Percentiles rank a stretch among this genome's conserved stretches.
Conservation (phyloP, 2,888 invertebrate genomes). For the Caenorhabditis virilis region DNA sequence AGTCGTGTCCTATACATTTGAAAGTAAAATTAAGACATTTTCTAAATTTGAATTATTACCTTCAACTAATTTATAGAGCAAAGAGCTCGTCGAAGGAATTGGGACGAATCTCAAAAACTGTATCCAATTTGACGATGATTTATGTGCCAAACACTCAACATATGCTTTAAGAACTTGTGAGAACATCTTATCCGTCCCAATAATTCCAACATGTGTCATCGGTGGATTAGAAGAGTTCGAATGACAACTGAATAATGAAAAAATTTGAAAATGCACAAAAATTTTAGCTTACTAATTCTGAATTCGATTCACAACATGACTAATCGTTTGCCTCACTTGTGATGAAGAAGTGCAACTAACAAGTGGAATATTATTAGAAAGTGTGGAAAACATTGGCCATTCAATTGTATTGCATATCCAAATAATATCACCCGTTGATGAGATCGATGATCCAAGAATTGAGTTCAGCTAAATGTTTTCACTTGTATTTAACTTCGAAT, state of each 20-base stretch:
- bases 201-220: constrained; percentile 56
- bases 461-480: constrained; percentile 6
- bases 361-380: constrained; percentile 43
- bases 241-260: constrained; percentile 60
- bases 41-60: constrained; percentile 17
- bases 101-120: constrained; percentile 64
- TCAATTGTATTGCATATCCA: constrained; percentile 35
- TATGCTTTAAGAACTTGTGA: constrained; percentile 59
- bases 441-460: constrained; percentile 20
- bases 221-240: constrained; percentile 64
- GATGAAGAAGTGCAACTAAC: constrained; percentile 51
- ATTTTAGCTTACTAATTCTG: constrained; percentile 62
- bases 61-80: constrained; percentile 48
- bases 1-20: constrained; percentile 39
- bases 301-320: constrained; percentile 58
- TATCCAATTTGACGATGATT: constrained; percentile 64
- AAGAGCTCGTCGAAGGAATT: constrained; percentile 56
- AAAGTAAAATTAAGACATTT: neutral
- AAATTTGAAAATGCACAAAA: neutral
- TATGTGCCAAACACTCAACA: constrained; percentile 65
- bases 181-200: constrained; percentile 65
- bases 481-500: neutral
- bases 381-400: constrained; percentile 9
- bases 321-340: constrained; percentile 50
- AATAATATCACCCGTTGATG: constrained; percentile 18